phyloP scores from a whole-genome alignment of 2,888 invertebrate genomes.

The Dolichomitus sp. region DNA sequence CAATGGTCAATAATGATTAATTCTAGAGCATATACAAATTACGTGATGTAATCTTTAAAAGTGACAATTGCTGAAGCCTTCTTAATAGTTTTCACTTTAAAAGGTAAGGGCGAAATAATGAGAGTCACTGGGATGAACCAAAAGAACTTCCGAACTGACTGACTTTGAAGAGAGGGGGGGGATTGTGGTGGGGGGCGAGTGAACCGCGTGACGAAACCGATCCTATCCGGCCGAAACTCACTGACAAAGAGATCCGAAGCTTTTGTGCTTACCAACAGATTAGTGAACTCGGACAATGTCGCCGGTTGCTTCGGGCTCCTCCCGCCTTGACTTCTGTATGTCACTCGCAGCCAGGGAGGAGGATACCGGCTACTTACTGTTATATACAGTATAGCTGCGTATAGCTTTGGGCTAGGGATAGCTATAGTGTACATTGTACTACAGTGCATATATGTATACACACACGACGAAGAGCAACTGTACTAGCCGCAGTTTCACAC shows the following conservation, averaged over 20 bases:
- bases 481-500: constrained; percentile 73
- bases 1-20: too few species aligned
- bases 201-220: constrained; percentile 61
- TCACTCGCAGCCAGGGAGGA: constrained; percentile 18
- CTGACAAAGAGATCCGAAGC: constrained; percentile 64
- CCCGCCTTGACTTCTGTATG: constrained; percentile 54
- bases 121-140: constrained; percentile 59
- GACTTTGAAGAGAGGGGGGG: constrained; percentile 30
- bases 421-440: constrained; percentile 17
- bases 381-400: not conserved
- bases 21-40: too few species aligned
- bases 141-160: constrained; percentile 55
- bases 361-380: constrained; percentile 34
- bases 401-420: too few species aligned
- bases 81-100: too few species aligned
- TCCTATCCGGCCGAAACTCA: constrained; percentile 62
- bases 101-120: constrained; percentile 22
- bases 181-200: constrained; percentile 55
- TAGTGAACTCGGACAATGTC: constrained; percentile 83
- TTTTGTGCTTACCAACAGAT: constrained; percentile 82
- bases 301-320: constrained; percentile 69
- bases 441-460: not conserved
- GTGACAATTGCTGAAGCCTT: too few species aligned
- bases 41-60: too few species aligned
- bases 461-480: constrained; percentile 50